These are phyloP conservation scores for Cephalopholis sonnerati DNA, from an alignment of 2,113 vertebrate genomes.

Conservation along the genomic window DNA sequence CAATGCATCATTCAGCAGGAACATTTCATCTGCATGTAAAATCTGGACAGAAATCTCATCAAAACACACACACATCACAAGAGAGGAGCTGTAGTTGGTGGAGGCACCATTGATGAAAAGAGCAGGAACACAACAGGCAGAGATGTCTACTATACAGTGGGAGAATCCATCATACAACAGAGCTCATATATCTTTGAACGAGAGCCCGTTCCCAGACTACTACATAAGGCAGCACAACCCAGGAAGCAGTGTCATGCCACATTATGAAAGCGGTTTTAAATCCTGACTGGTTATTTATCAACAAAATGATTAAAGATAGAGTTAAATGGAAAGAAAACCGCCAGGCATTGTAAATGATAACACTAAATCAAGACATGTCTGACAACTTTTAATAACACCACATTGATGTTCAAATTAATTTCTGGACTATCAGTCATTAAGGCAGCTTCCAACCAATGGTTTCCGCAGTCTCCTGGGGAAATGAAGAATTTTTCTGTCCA, in stretches of 20 bases:
- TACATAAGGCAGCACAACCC: background rate
- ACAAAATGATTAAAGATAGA: background rate
- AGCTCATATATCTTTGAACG: background rate
- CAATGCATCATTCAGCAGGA: constrained; percentile 61
- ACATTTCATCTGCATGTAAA: constrained; percentile 28
- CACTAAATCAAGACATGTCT: constrained; percentile 33
- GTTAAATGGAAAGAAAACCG: background rate
- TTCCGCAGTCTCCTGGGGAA: constrained; percentile 28
- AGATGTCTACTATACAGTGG: background rate
- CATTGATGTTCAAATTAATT: constrained; percentile 24
- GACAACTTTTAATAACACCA: constrained; percentile 2
- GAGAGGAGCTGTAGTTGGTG: background rate
- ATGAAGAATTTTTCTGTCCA: constrained; percentile 36
- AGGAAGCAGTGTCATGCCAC: background rate
- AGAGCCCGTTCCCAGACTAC: background rate
- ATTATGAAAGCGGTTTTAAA: background rate
- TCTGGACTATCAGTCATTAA: background rate
- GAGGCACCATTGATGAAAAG: background rate
- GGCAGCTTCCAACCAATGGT: background rate
- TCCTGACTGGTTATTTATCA: constrained; percentile 11
- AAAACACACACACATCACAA: constrained; percentile 1
- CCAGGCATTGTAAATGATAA: background rate
- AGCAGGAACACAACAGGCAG: background rate
- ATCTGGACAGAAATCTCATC: background rate
- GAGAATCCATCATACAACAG: background rate